phyloP scores from a whole-genome alignment of 2,797 vertebrate species.

The Remorina albescens region DNA sequence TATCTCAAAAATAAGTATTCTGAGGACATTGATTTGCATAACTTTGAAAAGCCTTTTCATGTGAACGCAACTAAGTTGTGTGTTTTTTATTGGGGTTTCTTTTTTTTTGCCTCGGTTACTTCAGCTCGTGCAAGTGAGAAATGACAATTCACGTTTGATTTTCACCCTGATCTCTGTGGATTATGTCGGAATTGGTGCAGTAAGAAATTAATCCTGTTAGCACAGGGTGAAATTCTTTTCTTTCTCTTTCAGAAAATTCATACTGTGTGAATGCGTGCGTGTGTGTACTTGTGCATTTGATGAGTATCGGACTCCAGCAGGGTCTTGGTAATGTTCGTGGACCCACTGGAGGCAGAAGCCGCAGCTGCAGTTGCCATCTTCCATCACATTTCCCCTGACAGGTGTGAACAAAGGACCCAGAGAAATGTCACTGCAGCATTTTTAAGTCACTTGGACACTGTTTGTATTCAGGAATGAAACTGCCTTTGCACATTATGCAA shows the following conservation, averaged over 20 bases:
- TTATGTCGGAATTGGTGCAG: slow-evolving; percentile 22
- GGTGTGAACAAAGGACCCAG: slow-evolving; percentile 83
- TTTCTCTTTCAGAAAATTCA: slow-evolving; percentile 17
- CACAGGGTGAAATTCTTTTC: slow-evolving; percentile 25
- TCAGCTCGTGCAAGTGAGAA: slow-evolving; percentile 5
- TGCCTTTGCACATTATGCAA: slow-evolving; percentile 80
- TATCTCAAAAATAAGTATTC: slow-evolving; percentile 3
- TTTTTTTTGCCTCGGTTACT: slow-evolving; percentile 18
- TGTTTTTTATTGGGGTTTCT: slow-evolving; percentile 29
- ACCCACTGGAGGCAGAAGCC: slow-evolving; percentile 62
- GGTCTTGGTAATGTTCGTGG: slow-evolving; percentile 46
- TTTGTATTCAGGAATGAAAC: slow-evolving; percentile 70
- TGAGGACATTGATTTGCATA: slow-evolving; percentile 21
- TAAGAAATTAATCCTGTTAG: slow-evolving; percentile 41
- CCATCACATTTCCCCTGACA: slow-evolving; percentile 78
- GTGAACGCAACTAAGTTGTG: neutral
- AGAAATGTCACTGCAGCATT: slow-evolving; percentile 82
- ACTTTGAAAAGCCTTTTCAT: slow-evolving; percentile 17
- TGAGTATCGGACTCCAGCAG: slow-evolving; percentile 45
- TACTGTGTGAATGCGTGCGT: slow-evolving; percentile 1
- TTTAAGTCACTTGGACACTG: slow-evolving; percentile 68
- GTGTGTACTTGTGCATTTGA: slow-evolving; percentile 10
- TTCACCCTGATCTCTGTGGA: slow-evolving; percentile 34
- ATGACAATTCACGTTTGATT: slow-evolving; percentile 6
- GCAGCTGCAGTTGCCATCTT: slow-evolving; percentile 74